phyloP scores from a whole-genome alignment of 1,140 invertebrate genomes.

The Megalopta genalis region DNA sequence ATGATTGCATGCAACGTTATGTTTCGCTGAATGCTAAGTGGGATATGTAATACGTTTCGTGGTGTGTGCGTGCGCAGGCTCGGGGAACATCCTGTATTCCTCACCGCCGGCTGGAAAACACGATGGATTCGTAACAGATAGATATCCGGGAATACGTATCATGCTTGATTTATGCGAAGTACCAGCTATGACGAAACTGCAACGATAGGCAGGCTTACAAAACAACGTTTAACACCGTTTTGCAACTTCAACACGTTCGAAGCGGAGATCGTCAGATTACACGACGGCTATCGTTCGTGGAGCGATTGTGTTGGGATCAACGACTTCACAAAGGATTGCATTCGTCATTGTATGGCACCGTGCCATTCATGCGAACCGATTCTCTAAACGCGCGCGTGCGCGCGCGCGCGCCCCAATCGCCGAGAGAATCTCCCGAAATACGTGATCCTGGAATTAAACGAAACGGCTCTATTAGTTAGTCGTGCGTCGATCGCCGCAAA shows the following conservation, averaged over 20 bases:
- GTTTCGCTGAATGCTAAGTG: too few relatives aligned
- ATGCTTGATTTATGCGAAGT: conserved; percentile 28
- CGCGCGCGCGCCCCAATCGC: too few relatives aligned
- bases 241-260: conserved; percentile 9
- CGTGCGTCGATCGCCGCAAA: too few relatives aligned
- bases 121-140: conserved; percentile 11
- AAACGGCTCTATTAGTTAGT: too few relatives aligned
- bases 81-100: background rate
- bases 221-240: conserved; percentile 33
- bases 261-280: conserved; percentile 8
- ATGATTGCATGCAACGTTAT: too few relatives aligned
- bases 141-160: conserved; percentile 18
- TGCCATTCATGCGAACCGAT: too few relatives aligned
- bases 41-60: too few relatives aligned
- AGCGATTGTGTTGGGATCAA: conserved; percentile 10
- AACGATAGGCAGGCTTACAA: conserved; percentile 16
- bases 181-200: conserved; percentile 28
- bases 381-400: too few relatives aligned
- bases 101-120: background rate
- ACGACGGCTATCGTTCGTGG: conserved; percentile 20
- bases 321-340: background rate
- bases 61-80: too few relatives aligned
- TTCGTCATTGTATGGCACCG: too few relatives aligned
- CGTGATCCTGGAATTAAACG: too few relatives aligned
- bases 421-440: too few relatives aligned